Base-by-base conservation (phyloP, 1,140 invertebrate genomes). In the Caenorhabditis remanei region DNA sequence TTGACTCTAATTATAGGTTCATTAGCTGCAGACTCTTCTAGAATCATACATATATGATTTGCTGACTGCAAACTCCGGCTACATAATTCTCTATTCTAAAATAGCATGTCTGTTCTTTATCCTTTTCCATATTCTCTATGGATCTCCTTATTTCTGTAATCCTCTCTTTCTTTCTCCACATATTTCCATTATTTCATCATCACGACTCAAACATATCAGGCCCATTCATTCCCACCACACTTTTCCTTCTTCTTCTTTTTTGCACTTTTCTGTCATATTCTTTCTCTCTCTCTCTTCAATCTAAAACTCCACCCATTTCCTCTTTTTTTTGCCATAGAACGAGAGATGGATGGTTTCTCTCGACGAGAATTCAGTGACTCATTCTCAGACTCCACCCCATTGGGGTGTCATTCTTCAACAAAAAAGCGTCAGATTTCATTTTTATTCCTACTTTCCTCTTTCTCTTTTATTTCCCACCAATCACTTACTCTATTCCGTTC, bases 401-500 rank as follows among this genome's bases (percentile, higher is more conserved):
- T 32, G 11, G 9, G 21, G 7, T 8, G 6, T 24, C 61, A 32
- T 53, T 53, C 9, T 53, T 16, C 11, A 53, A 8, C 3, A 11
- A 16, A 53, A 53, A 53, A 53, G 43, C 24, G 43, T 79, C 46
- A 50, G 8, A 48, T 48, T 79, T 79, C 46, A n/a, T 41, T 46
- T 71, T 46, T 71, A 43, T 71, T 46, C 19, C 65, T 63, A 8
- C 19, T 32, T 32, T 63, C 61, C 7, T 63, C 24, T 4, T 24
- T 14, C 61, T 14, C 21, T 58, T 21, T 8, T 40, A 8, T 65
- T 53, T 16, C 50, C 9, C 9, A 21, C 32, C 21, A 65, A 19
- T 46, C 40, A 50, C 71, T 79, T 5, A 79, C 71, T 21, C 71
- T 79, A 79, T 53, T 79, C 71, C 71, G 46, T 79, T 79, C 21